phyloP scores from a whole-genome alignment of 1,140 invertebrate genomes.

The Spodoptera frugiperda region DNA sequence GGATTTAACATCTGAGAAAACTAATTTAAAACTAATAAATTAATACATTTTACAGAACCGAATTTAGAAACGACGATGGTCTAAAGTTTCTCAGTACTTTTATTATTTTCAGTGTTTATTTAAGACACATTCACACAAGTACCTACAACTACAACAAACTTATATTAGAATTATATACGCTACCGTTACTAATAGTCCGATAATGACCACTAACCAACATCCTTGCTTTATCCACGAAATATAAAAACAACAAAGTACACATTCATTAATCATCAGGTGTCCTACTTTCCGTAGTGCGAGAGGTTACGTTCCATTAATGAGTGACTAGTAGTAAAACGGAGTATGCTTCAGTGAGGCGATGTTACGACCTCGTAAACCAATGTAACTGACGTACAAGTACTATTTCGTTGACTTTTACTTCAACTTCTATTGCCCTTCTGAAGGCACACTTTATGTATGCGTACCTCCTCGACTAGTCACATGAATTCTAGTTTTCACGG shows the following conservation, averaged over 20 bases:
- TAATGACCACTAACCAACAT: too few relatives aligned
- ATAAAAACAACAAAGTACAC: background rate
- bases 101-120: too few relatives aligned
- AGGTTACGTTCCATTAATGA: conserved; percentile 50
- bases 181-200: background rate
- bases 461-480: background rate
- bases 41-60: too few relatives aligned
- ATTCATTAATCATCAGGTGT: conserved; percentile 41
- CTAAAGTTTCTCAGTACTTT: too few relatives aligned
- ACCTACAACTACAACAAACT: too few relatives aligned
- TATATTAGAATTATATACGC: background rate
- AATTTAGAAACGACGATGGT: too few relatives aligned
- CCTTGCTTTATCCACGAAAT: background rate
- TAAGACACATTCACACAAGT: too few relatives aligned
- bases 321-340: conserved; percentile 50
- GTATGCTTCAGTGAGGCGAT: conserved; percentile 44
- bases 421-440: conserved; percentile 49
- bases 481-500: conserved; percentile 39
- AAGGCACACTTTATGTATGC: conserved; percentile 25
- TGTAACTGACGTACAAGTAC: conserved; percentile 59
- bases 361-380: conserved; percentile 65
- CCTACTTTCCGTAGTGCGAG: background rate
- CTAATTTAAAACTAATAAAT: too few relatives aligned
- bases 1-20: too few relatives aligned
- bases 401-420: conserved; percentile 65